These are phyloP conservation scores for Clarias magur DNA, from an alignment of 2,113 vertebrate species.

Conservation along the genomic window DNA sequence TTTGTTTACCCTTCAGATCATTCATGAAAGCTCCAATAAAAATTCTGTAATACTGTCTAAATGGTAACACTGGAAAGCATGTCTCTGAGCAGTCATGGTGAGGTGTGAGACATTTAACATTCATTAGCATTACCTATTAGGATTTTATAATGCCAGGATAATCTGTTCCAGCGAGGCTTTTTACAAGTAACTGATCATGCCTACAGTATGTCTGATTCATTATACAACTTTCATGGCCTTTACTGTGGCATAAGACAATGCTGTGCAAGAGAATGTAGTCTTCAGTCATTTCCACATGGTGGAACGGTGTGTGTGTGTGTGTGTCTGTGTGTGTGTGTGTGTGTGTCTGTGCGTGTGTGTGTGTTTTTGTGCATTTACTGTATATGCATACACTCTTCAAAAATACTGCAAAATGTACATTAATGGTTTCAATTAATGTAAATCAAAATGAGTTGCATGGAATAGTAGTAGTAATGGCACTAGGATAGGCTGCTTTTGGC, in stretches of 20 bases:
- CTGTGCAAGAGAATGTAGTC: not conserved
- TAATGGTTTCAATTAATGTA: not conserved
- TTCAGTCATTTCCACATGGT: not conserved
- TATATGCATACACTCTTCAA: not conserved
- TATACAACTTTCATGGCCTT: constrained; percentile 17
- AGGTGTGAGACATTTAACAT: not conserved
- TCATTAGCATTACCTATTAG: constrained; percentile 9
- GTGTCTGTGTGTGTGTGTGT: not conserved
- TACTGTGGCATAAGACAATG: constrained; percentile 2
- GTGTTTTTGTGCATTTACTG: not conserved
- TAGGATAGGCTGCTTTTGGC: not conserved
- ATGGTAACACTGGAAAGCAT: not conserved
- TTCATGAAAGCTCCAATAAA: not conserved
- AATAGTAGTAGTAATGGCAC: not conserved
- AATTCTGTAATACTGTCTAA: not conserved
- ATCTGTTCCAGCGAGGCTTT: constrained; percentile 18
- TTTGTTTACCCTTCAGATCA: not conserved
- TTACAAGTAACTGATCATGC: constrained; percentile 23
- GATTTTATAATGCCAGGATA: constrained; percentile 27
- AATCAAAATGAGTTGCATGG: not conserved
- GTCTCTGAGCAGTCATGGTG: not conserved
- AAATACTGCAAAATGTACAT: not conserved
- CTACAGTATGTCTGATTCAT: not conserved
- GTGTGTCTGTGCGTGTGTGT: not conserved
- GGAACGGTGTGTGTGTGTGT: not conserved